Conservation (phyloP, 2,888 invertebrate species). For the Rhorus exstirpatorius region DNA sequence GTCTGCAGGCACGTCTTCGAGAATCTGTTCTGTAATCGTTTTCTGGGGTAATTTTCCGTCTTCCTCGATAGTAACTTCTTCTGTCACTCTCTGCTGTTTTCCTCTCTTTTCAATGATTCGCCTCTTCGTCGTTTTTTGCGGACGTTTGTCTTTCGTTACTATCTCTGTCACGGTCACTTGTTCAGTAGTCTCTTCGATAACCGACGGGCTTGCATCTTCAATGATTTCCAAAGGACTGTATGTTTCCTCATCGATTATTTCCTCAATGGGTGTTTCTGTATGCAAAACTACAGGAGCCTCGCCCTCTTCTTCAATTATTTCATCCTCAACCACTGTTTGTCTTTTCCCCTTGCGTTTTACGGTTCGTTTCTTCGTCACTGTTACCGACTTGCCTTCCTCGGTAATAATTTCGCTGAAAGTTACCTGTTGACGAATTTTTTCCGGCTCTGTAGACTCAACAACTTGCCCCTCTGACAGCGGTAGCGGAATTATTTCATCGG, state of each 20-base stretch:
- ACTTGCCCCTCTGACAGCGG: conserved; percentile 18
- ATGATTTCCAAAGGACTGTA: conserved; percentile 71
- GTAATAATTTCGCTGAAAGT: conserved; percentile 79
- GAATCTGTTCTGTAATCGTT: conserved; percentile 76
- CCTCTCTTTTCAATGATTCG: conserved; percentile 82
- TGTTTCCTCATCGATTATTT: conserved; percentile 83
- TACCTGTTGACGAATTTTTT: conserved; percentile 81
- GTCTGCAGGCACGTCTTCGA: conserved; percentile 72
- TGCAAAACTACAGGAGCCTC: conserved; percentile 84
- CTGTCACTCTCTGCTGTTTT: conserved; percentile 73
- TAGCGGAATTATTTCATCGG: conserved; percentile 73
- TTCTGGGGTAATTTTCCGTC: conserved; percentile 83
- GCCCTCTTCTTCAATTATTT: conserved; percentile 84
- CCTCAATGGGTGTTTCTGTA: conserved; percentile 75
- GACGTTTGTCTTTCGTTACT: conserved; percentile 75
- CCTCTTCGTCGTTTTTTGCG: conserved; percentile 75
- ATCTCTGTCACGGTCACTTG: conserved; percentile 68
- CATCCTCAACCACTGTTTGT: conserved; percentile 85
- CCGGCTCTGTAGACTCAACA: conserved; percentile 75
- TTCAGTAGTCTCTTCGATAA: conserved; percentile 78
- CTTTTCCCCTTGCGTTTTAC: conserved; percentile 84
- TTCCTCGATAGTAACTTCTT: conserved; percentile 78
- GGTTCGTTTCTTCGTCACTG: conserved; percentile 82
- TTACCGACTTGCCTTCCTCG: conserved; percentile 73
- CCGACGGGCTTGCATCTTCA: conserved; percentile 81